phyloP scores from a whole-genome alignment of 2,888 invertebrate genomes.

The Nephrotoma guestfalica region DNA sequence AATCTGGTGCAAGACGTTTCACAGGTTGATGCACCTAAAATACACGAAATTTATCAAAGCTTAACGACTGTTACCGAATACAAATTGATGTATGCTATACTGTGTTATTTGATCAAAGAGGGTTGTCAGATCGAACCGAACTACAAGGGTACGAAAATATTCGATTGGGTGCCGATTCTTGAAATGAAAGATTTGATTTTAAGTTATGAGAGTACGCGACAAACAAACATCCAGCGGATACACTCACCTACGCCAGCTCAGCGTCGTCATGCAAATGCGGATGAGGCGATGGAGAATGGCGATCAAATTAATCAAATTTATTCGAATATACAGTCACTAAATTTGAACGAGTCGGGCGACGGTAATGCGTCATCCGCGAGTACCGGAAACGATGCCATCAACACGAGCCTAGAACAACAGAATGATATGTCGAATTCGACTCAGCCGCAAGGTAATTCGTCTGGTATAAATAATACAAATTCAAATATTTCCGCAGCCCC shows the following conservation, averaged over 20 bases:
- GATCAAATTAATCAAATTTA: constrained; percentile 7
- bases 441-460: neutral
- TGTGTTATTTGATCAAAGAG: constrained; percentile 54
- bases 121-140: constrained; percentile 45
- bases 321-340: constrained; percentile 12
- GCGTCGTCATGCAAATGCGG: neutral
- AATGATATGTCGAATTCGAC: constrained; percentile 1
- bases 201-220: constrained; percentile 19
- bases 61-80: constrained; percentile 34
- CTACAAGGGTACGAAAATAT: constrained; percentile 55
- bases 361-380: constrained; percentile 9
- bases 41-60: constrained; percentile 37
- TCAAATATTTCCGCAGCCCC: neutral
- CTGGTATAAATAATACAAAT: neutral
- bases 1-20: constrained; percentile 40
- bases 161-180: constrained; percentile 46
- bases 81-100: constrained; percentile 48
- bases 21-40: constrained; percentile 44
- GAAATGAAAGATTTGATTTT: constrained; percentile 27
- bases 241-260: constrained; percentile 2
- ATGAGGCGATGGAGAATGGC: constrained; percentile 2
- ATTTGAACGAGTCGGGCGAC: constrained; percentile 11
- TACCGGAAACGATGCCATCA: neutral
- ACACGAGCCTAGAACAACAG: neutral
- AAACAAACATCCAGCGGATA: neutral